Conservation (phyloP, 2,797 vertebrate species). For the Gallirallus australis region DNA sequence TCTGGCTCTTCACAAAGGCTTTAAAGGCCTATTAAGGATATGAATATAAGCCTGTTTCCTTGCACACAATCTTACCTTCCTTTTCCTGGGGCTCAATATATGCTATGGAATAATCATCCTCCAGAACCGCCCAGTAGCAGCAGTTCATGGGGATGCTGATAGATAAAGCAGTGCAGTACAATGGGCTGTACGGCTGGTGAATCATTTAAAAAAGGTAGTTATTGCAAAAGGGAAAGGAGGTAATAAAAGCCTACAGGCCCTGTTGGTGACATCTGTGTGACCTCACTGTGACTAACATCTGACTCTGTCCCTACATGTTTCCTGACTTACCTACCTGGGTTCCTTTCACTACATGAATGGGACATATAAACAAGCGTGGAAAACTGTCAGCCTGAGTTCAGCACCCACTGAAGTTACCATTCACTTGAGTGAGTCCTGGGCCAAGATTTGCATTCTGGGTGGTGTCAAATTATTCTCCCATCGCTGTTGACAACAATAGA, state of each 20-base stretch:
- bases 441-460: background rate
- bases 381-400: background rate
- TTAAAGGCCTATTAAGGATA: background rate
- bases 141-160: conserved; percentile 23
- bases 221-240: background rate
- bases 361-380: background rate
- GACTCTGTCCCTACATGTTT: background rate
- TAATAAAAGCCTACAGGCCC: background rate
- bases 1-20: background rate
- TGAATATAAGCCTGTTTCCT: background rate
- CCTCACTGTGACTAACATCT: background rate
- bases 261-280: conserved; percentile 28
- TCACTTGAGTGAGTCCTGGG: background rate
- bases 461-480: background rate
- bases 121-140: background rate
- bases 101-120: background rate
- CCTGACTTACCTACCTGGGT: background rate
- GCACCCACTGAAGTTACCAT: background rate
- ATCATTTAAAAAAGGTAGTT: background rate
- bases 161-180: conserved; percentile 15
- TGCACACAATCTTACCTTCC: background rate
- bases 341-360: background rate
- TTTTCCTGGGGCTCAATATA: background rate
- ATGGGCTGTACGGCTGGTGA: background rate
- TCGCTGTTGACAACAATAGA: background rate